Percentiles rank a stretch among this genome's conserved stretches.
phyloP scores from a whole-genome alignment of 1,140 invertebrate species.

The Halictus rubicundus region DNA sequence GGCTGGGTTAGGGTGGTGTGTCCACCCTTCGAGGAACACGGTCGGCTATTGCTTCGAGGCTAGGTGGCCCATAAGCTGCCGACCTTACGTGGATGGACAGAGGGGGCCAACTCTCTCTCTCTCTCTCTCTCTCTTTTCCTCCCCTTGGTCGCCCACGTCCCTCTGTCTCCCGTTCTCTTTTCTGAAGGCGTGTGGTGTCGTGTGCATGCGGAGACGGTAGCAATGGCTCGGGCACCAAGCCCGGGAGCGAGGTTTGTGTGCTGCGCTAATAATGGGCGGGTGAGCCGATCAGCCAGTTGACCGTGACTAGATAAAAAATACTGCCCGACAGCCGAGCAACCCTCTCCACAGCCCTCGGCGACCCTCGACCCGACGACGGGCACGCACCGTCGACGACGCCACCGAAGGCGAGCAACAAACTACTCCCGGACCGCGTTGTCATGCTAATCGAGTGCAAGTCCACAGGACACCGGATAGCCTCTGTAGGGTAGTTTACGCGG shows the following conservation, averaged over 20 bases:
- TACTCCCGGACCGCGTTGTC: constrained; percentile 65
- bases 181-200: no score
- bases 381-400: not conserved
- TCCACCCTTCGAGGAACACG: constrained; percentile 72
- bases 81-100: constrained; percentile 66
- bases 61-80: constrained; percentile 72
- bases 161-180: not conserved
- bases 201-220: constrained; percentile 5
- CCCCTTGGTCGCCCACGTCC: not conserved
- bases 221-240: constrained; percentile 34
- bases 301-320: constrained; percentile 82
- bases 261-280: constrained; percentile 81
- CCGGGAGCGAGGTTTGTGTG: constrained; percentile 59
- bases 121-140: not conserved
- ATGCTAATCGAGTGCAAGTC: constrained; percentile 73
- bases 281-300: constrained; percentile 79
- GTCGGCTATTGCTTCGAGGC: constrained; percentile 71
- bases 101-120: constrained; percentile 6
- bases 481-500: constrained; percentile 47
- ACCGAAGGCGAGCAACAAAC: constrained; percentile 63
- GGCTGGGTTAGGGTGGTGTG: constrained; percentile 31
- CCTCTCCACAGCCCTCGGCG: not conserved
- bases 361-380: not conserved
- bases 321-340: constrained; percentile 68
- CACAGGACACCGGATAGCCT: constrained; percentile 45